A percentile compares a stretch with the other conserved stretches of the same genome.
Evolutionary conservation across 1,140 invertebrate genomes (phyloP).

Genomic region (Andricus grossulariae): DNA sequence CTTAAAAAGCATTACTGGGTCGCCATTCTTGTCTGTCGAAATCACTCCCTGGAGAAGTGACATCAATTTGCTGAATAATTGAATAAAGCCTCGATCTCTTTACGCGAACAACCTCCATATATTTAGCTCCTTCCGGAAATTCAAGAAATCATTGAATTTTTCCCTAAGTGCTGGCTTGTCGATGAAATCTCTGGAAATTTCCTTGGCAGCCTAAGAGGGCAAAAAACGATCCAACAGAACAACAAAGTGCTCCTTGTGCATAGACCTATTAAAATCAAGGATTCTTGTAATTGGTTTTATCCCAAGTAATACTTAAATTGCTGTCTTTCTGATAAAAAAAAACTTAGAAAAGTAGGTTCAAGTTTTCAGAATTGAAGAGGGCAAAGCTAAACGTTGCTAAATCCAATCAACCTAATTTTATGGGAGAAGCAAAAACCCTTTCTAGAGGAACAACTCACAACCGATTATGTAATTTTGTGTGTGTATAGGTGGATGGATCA

Average conservation of each 20-base stretch:
- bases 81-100: slow-evolving; percentile 37
- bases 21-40: slow-evolving; percentile 18
- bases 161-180: slow-evolving; percentile 41
- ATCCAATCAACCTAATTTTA: too few species aligned
- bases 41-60: slow-evolving; percentile 26
- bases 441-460: too few species aligned
- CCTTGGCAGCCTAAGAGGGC: slow-evolving; percentile 14
- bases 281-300: background rate
- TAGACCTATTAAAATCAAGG: background rate
- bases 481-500: too few species aligned
- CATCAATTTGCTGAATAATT: slow-evolving; percentile 45
- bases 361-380: too few species aligned
- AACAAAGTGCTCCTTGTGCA: slow-evolving; percentile 14
- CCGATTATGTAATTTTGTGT: too few species aligned
- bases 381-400: too few species aligned
- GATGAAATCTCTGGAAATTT: slow-evolving; percentile 18
- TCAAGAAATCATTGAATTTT: slow-evolving; percentile 49
- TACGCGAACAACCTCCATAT: slow-evolving; percentile 29
- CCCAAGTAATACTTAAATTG: background rate
- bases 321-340: background rate
- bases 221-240: background rate
- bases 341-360: background rate
- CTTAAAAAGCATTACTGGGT: slow-evolving; percentile 14
- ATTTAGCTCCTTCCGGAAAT: slow-evolving; percentile 33
- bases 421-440: too few species aligned